Evolutionary conservation across 2,888 invertebrate species (phyloP).

Genomic region (Pseudococcus viburni): DNA sequence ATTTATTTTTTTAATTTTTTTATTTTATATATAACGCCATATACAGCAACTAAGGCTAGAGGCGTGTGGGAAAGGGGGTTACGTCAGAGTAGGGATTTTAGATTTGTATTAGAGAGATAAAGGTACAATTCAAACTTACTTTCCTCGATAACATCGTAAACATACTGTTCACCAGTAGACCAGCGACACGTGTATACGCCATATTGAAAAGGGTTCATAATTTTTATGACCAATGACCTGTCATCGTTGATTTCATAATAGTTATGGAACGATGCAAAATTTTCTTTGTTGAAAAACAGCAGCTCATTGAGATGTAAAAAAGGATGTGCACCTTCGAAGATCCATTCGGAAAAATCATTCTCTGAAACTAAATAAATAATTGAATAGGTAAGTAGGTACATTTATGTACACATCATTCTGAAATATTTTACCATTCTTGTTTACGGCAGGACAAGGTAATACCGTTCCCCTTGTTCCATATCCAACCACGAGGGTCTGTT

Average conservation of each 20-base stretch:
- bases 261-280: not conserved
- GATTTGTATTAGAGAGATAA: not conserved
- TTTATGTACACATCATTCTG: not conserved
- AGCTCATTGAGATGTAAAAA: too few species aligned
- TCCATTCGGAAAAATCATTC: not conserved
- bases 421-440: not conserved
- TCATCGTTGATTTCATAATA: not conserved
- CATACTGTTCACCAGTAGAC: not conserved
- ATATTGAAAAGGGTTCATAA: not conserved
- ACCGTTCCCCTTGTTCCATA: not conserved
- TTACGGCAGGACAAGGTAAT: not conserved
- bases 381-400: not conserved
- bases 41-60: too few species aligned
- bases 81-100: too few species aligned
- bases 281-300: too few species aligned
- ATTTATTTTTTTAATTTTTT: not conserved
- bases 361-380: not conserved
- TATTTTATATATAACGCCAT: not conserved
- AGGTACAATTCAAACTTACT: not conserved
- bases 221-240: not conserved
- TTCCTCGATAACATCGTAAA: not conserved
- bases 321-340: too few species aligned
- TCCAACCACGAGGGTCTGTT: not conserved
- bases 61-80: too few species aligned
- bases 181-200: not conserved